phyloP scores from a whole-genome alignment of 30 jellyfish, hydroid and myxozoan genomes.

The Aurelia sp. region DNA sequence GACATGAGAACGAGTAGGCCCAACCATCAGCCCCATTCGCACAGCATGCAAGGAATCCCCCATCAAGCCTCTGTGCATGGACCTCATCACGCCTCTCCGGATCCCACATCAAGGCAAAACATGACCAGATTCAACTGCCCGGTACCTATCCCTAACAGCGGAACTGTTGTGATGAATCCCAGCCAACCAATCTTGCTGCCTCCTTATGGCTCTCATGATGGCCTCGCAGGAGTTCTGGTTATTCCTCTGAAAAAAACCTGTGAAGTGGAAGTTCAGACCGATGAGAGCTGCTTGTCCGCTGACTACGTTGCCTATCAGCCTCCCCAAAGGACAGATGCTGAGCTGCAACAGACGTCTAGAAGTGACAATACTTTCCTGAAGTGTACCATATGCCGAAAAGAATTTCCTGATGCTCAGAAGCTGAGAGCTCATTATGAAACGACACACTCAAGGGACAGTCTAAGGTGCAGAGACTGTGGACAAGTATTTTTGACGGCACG shows the following conservation, averaged over 20 bases:
- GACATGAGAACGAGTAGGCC: slow-evolving; percentile 31
- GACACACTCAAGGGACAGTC: slow-evolving; percentile 29
- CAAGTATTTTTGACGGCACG: slow-evolving; percentile 66
- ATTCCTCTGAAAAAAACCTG: slow-evolving; percentile 83
- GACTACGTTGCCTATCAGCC: slow-evolving; percentile 52
- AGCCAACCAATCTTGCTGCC: slow-evolving; percentile 67
- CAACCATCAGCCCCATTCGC: not conserved
- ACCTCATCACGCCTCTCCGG: slow-evolving; percentile 32
- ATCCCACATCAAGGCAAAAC: slow-evolving; percentile 7
- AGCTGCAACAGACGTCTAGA: slow-evolving; percentile 4
- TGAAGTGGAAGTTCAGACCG: slow-evolving; percentile 82
- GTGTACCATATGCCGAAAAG: slow-evolving; percentile 68
- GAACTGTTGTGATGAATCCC: slow-evolving; percentile 60
- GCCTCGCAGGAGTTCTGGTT: slow-evolving; percentile 74
- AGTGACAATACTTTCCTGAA: not conserved
- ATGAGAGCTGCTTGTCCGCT: slow-evolving; percentile 62
- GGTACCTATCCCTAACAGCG: slow-evolving; percentile 65
- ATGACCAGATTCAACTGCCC: slow-evolving; percentile 31
- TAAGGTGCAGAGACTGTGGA: slow-evolving; percentile 80
- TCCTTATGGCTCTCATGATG: slow-evolving; percentile 45
- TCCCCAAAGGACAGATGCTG: slow-evolving; percentile 13
- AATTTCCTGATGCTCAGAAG: slow-evolving; percentile 52
- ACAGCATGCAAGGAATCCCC: not conserved
- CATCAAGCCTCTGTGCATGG: not conserved
- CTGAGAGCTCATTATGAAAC: slow-evolving; percentile 57